A percentile compares a stretch with the other conserved stretches of the same genome.
These are phyloP conservation scores for Drosophila borealis DNA, from an alignment of 2,888 invertebrate genomes.

Conservation along the genomic window DNA sequence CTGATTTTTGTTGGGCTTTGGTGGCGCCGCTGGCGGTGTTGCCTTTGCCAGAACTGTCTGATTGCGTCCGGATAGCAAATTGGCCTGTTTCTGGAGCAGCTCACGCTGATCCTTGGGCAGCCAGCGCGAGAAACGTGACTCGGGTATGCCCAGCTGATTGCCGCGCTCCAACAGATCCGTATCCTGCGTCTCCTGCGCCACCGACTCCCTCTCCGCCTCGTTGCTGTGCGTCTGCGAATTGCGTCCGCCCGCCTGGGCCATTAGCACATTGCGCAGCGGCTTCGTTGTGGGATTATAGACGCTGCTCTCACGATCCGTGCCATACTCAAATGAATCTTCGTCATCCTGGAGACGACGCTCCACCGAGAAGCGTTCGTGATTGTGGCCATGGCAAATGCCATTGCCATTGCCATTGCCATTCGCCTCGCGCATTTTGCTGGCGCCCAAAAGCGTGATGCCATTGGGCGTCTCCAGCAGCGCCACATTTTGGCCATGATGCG, in stretches of 20 bases:
- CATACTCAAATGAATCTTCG: conserved; percentile 84
- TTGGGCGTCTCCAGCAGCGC: conserved; percentile 83
- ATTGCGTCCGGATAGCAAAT: conserved; percentile 78
- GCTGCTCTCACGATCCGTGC: conserved; percentile 83
- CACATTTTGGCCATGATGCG: conserved; percentile 81
- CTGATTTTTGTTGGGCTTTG: conserved; percentile 20
- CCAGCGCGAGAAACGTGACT: conserved; percentile 84
- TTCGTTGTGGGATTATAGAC: conserved; percentile 84
- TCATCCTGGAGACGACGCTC: conserved; percentile 74
- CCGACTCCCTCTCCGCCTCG: conserved; percentile 12
- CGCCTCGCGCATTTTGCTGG: conserved; percentile 60
- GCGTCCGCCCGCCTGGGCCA: conserved; percentile 80
- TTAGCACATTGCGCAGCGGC: conserved; percentile 72
- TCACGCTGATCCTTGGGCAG: conserved; percentile 84
- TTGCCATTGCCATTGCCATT: conserved; percentile 42
- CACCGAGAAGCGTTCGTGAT: conserved; percentile 66
- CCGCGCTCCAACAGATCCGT: conserved; percentile 80
- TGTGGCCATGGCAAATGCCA: conserved; percentile 30
- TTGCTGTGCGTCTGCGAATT: conserved; percentile 48
- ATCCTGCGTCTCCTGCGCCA: conserved; percentile 30
- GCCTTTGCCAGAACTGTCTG: conserved; percentile 18
- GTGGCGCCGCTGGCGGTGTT: conserved; percentile 33
- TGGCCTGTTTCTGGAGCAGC: conserved; percentile 83
- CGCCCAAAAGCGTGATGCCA: conserved; percentile 81
- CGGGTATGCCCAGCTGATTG: conserved; percentile 83